phyloP scores from a whole-genome alignment of 2,888 invertebrate species.

The Bhutanitis thaidina region DNA sequence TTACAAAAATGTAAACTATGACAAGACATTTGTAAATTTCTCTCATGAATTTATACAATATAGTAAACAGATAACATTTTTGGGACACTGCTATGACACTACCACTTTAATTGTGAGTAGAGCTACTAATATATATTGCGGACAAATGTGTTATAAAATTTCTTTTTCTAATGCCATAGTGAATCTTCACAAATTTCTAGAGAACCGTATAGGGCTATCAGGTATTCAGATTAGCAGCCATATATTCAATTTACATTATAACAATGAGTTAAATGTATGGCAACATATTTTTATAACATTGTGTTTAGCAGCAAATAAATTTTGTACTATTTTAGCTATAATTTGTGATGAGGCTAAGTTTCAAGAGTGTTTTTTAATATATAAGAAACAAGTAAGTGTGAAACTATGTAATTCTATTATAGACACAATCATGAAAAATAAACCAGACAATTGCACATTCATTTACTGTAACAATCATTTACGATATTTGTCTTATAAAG shows the following conservation, averaged over 20 bases:
- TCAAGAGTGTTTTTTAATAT: constrained; percentile 45
- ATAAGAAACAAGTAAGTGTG: constrained; percentile 63
- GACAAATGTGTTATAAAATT: constrained; percentile 72
- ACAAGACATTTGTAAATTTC: constrained; percentile 67
- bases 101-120: constrained; percentile 55
- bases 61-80: constrained; percentile 54
- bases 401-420: constrained; percentile 61
- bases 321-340: constrained; percentile 64
- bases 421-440: constrained; percentile 48
- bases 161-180: constrained; percentile 51
- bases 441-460: constrained; percentile 45
- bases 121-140: constrained; percentile 56
- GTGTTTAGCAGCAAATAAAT: constrained; percentile 70
- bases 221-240: constrained; percentile 65
- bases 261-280: constrained; percentile 60
- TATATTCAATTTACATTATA: constrained; percentile 60
- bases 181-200: constrained; percentile 56
- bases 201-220: constrained; percentile 64
- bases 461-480: constrained; percentile 71
- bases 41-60: constrained; percentile 41
- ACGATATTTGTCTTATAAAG: constrained; percentile 62
- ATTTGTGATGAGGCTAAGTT: constrained; percentile 52
- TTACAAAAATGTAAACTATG: constrained; percentile 64
- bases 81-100: constrained; percentile 65
- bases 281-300: constrained; percentile 62